Evolutionary conservation across 2,888 invertebrate species (phyloP).

Genomic region (Cactoblastis cactorum): DNA sequence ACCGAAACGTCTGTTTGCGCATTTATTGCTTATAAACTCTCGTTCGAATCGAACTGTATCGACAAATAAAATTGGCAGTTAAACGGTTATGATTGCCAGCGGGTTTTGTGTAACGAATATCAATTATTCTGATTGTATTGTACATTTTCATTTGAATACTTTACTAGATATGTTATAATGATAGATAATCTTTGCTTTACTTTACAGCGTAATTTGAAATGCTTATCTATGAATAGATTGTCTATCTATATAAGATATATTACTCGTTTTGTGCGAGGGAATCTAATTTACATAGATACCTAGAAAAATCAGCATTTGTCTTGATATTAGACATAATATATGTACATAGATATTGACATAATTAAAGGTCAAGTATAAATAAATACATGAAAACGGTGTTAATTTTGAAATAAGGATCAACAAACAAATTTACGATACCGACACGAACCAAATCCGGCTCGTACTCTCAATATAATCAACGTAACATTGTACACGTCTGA

Average conservation of each 20-base stretch:
- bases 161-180: constrained; percentile 7
- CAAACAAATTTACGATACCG: background rate
- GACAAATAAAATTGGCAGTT: constrained; percentile 70
- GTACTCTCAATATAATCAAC: constrained; percentile 51
- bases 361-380: too few relatives aligned
- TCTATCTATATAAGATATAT: too few relatives aligned
- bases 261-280: too few relatives aligned
- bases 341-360: too few relatives aligned
- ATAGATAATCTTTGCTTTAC: too few relatives aligned
- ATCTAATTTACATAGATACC: too few relatives aligned
- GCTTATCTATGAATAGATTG: too few relatives aligned
- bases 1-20: constrained; percentile 75
- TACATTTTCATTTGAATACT: constrained; percentile 32
- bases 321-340: too few relatives aligned
- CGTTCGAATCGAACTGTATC: constrained; percentile 66
- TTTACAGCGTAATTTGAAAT: too few relatives aligned
- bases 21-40: constrained; percentile 76
- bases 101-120: constrained; percentile 51
- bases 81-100: constrained; percentile 68
- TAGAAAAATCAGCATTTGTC: too few relatives aligned
- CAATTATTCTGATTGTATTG: constrained; percentile 45
- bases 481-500: constrained; percentile 35
- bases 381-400: too few relatives aligned
- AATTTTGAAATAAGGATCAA: too few relatives aligned
- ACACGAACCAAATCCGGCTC: background rate